Conservation (phyloP, 2,888 invertebrate genomes). For the Diarsia rubi region DNA sequence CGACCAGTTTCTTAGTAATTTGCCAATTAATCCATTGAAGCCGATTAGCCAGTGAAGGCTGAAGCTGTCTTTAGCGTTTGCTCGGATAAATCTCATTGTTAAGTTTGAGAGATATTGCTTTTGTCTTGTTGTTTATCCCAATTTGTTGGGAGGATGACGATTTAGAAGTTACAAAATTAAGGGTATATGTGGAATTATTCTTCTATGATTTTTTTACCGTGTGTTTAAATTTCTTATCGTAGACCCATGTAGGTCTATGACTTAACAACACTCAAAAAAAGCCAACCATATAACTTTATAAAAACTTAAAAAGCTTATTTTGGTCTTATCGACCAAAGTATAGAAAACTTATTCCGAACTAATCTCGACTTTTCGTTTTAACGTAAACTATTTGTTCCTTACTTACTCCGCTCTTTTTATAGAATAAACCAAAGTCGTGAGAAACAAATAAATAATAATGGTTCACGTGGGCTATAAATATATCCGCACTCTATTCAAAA, state of each 20-base stretch:
- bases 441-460: slow-evolving; percentile 24
- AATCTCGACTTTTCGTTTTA: not conserved
- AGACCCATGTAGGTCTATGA: not conserved
- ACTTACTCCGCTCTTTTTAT: slow-evolving; percentile 9
- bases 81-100: slow-evolving; percentile 39
- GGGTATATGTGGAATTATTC: not conserved
- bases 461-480: slow-evolving; percentile 26
- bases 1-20: slow-evolving; percentile 57
- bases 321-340: not conserved
- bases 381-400: not conserved
- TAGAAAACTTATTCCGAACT: too few relatives aligned
- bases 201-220: not conserved
- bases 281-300: not conserved
- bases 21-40: slow-evolving; percentile 66
- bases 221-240: not conserved
- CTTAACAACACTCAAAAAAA: not conserved
- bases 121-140: slow-evolving; percentile 27
- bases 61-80: slow-evolving; percentile 28
- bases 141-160: slow-evolving; percentile 7
- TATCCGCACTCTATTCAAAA: not conserved
- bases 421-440: slow-evolving; percentile 15
- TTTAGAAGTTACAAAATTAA: not conserved
- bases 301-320: too few relatives aligned
- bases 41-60: slow-evolving; percentile 43
- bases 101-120: slow-evolving; percentile 14